phyloP scores from a whole-genome alignment of 2,888 invertebrate genomes.

The Leucania comma region DNA sequence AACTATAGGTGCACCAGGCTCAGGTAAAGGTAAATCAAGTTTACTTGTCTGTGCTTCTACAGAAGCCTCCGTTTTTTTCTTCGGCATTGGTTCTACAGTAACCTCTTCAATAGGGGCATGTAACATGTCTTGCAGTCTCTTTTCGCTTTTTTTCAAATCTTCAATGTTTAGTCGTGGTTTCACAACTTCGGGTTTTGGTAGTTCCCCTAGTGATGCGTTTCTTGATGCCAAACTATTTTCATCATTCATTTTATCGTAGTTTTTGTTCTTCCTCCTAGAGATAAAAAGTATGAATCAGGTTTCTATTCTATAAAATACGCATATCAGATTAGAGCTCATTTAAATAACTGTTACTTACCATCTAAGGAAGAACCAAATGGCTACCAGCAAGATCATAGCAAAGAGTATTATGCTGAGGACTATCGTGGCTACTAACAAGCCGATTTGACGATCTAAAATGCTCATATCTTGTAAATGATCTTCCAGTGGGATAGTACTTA shows the following conservation, averaged over 20 bases:
- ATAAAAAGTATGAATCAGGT: slow-evolving; percentile 58
- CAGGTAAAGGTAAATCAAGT: slow-evolving; percentile 71
- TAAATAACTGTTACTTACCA: slow-evolving; percentile 79
- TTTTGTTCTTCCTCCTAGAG: slow-evolving; percentile 76
- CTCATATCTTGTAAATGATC: slow-evolving; percentile 82
- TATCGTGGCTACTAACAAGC: slow-evolving; percentile 84
- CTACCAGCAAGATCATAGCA: slow-evolving; percentile 77
- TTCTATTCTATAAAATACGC: slow-evolving; percentile 53
- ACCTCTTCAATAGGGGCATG: slow-evolving; percentile 75
- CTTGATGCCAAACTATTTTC: slow-evolving; percentile 77
- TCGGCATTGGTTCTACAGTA: slow-evolving; percentile 62
- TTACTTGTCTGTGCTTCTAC: slow-evolving; percentile 62
- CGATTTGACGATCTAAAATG: slow-evolving; percentile 77
- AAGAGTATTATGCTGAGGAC: slow-evolving; percentile 82
- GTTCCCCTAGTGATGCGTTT: slow-evolving; percentile 69
- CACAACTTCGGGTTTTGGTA: slow-evolving; percentile 69
- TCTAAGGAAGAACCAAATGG: slow-evolving; percentile 81
- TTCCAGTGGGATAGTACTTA: slow-evolving; percentile 79
- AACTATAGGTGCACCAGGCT: slow-evolving; percentile 76
- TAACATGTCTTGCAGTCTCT: slow-evolving; percentile 83
- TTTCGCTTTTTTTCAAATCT: slow-evolving; percentile 83
- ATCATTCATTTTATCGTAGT: slow-evolving; percentile 80
- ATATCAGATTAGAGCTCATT: slow-evolving; percentile 54
- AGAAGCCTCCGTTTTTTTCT: slow-evolving; percentile 62
- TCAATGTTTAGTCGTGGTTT: slow-evolving; percentile 82